A percentile compares a stretch with the other conserved stretches of the same genome.
Evolutionary conservation across 2,888 invertebrate species (phyloP).

Genomic region (Lasioglossum villosulum): DNA sequence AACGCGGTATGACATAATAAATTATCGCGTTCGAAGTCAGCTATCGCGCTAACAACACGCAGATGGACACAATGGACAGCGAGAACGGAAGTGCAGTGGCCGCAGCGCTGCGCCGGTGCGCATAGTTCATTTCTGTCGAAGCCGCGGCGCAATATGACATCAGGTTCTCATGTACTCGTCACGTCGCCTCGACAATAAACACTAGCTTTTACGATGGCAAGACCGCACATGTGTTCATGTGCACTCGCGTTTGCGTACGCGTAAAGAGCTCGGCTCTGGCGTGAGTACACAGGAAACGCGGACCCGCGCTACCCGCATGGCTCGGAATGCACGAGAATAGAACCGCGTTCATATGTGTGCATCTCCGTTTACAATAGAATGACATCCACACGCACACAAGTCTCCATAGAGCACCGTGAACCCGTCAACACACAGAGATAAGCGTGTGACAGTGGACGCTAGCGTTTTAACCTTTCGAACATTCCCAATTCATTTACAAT

Average conservation of each 20-base stretch:
- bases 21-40: not conserved
- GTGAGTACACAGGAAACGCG: constrained; percentile 63
- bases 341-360: constrained; percentile 44
- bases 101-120: constrained; percentile 35
- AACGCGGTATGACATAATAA: not conserved
- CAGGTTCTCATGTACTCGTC: constrained; percentile 58
- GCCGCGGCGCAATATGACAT: constrained; percentile 51
- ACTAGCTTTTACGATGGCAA: constrained; percentile 45
- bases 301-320: constrained; percentile 58
- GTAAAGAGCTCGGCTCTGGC: constrained; percentile 35
- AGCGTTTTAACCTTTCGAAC: constrained; percentile 48
- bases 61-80: constrained; percentile 1
- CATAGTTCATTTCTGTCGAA: constrained; percentile 47
- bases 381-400: constrained; percentile 16
- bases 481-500: not conserved
- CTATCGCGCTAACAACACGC: constrained; percentile 8
- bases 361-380: constrained; percentile 36
- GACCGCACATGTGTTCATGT: constrained; percentile 36
- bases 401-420: not conserved
- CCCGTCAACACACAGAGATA: not conserved
- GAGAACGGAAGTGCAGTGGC: constrained; percentile 66
- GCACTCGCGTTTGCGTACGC: constrained; percentile 31
- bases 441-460: constrained; percentile 14
- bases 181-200: constrained; percentile 64
- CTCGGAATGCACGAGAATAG: constrained; percentile 69